These are phyloP conservation scores for Patella caerulea DNA, from an alignment of 2,888 invertebrate species.

Conservation along the genomic window DNA sequence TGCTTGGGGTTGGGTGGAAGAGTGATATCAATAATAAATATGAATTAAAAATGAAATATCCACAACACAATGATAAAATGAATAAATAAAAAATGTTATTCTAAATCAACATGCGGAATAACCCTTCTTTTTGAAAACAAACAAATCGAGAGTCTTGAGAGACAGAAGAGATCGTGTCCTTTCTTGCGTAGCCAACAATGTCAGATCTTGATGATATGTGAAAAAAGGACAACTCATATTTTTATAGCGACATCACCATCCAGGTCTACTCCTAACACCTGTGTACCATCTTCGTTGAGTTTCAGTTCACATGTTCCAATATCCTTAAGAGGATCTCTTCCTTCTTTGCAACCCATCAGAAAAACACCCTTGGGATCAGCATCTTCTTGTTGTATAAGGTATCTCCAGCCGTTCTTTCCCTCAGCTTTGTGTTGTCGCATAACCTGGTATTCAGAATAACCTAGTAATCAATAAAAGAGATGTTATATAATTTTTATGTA, in stretches of 20 bases:
- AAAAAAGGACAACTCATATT: neutral
- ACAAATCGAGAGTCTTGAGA: no score
- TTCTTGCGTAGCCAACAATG: no score
- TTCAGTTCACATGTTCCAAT: constrained; percentile 29
- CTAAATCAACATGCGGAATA: no score
- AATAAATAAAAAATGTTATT: no score
- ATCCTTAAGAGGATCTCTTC: constrained; percentile 25
- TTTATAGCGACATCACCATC: constrained; percentile 28
- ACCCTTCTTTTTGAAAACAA: no score
- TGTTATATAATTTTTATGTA: neutral
- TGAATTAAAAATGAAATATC: no score
- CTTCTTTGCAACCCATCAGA: constrained; percentile 21
- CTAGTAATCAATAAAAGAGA: constrained; percentile 17
- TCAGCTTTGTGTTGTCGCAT: constrained; percentile 24
- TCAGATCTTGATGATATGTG: no score
- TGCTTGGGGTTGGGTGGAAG: no score
- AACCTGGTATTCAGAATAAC: constrained; percentile 25
- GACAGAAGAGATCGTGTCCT: no score
- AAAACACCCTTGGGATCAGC: constrained; percentile 18
- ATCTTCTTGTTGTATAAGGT: constrained; percentile 26
- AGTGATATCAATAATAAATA: no score
- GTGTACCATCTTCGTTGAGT: constrained; percentile 16
- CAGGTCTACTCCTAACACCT: constrained; percentile 28
- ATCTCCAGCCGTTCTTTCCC: constrained; percentile 13
- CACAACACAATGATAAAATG: no score